A percentile compares a stretch with the other conserved stretches of the same genome.
These are phyloP conservation scores for Meta bourneti DNA, from an alignment of 2,888 invertebrate genomes.

Conservation along the genomic window DNA sequence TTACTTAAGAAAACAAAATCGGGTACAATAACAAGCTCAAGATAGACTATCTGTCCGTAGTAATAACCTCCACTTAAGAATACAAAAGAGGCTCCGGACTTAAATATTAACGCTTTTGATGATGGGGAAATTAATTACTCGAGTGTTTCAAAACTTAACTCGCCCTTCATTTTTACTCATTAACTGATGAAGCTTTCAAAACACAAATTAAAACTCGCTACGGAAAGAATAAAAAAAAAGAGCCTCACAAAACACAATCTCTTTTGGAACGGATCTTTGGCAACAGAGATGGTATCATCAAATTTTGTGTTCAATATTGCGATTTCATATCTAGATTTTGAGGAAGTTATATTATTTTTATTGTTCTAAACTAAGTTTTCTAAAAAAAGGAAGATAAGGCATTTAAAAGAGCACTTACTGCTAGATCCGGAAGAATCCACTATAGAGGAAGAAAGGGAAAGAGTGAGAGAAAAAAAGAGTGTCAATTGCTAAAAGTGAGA, in stretches of 20 bases:
- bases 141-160: neutral
- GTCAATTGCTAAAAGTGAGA: constrained; percentile 52
- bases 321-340: neutral
- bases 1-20: no score
- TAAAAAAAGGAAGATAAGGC: constrained; percentile 34
- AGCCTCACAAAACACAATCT: neutral
- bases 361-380: neutral
- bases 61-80: no score
- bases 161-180: neutral
- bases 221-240: neutral
- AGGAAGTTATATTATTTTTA: neutral
- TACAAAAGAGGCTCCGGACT: no score
- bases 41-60: no score
- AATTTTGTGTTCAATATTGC: neutral
- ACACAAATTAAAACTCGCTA: neutral
- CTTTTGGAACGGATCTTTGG: neutral
- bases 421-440: constrained; percentile 73
- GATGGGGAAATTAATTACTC: neutral
- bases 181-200: neutral
- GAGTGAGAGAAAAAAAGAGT: constrained; percentile 31
- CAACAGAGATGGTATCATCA: neutral
- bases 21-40: no score
- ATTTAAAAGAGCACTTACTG: constrained; percentile 75
- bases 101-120: no score
- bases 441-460: constrained; percentile 60